Conservation (phyloP, 2,113 vertebrate genomes). For the Pontoporia blainvillei region DNA sequence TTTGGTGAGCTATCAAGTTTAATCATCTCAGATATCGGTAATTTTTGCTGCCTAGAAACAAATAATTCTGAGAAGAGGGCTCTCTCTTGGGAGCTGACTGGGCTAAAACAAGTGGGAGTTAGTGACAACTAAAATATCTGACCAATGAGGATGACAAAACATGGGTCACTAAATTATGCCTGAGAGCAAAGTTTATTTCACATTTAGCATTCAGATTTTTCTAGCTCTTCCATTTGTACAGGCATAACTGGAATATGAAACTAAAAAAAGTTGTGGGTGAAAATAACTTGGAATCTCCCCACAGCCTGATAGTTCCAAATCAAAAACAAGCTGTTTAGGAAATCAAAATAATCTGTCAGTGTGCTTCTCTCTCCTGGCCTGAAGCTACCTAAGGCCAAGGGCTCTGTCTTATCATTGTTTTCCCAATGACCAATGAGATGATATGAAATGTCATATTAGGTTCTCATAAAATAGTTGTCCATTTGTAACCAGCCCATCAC, state of each 20-base stretch:
- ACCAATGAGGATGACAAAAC: background rate
- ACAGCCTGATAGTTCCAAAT: background rate
- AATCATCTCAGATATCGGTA: background rate
- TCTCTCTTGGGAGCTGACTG: background rate
- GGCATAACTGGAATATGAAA: background rate
- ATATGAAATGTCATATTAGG: background rate
- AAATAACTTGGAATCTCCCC: background rate
- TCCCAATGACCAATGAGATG: background rate
- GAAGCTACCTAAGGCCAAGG: background rate
- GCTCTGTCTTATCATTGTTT: background rate
- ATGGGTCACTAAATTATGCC: background rate
- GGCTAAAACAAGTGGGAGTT: background rate
- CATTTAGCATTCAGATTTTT: background rate
- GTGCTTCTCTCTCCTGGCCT: background rate
- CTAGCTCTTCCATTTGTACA: background rate
- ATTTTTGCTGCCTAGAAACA: background rate
- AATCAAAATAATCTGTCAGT: background rate
- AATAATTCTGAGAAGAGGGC: background rate
- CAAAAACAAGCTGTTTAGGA: background rate
- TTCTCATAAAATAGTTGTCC: background rate
- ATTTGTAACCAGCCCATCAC: background rate
- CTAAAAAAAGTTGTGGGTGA: background rate
- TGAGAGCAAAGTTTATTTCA: background rate
- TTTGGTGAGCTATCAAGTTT: background rate
- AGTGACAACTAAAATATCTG: background rate